Evolutionary conservation across 2,113 vertebrate species (phyloP), one percentile per base, ranked within the genome.

Genomic region (Cettia cetti): DNA sequence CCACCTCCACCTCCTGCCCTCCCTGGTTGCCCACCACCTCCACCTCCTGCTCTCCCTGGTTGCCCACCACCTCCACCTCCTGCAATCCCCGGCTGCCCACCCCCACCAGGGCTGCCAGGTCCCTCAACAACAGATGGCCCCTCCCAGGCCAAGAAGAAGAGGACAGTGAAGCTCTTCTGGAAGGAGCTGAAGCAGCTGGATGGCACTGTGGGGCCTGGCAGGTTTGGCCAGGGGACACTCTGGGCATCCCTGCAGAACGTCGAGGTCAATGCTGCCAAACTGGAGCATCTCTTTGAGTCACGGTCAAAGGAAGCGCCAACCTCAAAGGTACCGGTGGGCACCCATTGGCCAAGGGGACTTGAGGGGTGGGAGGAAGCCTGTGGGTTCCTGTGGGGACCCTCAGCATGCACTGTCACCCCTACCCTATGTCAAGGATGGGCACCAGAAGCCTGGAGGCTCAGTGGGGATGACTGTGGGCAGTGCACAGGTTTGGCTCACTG

Each of bases 101-200:
- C 95, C 1, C 97, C 96, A 1, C 97, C 94, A 10, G 87, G 94
- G 63, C 89, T 65, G 45, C 66, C 77, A 85, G 30, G 63, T 71
- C 50, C 19, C 49, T 93, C 94, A 52, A 47, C 82, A 26, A 95
- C 47, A 6, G 86, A 95, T 5, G 94, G 97, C 59, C 70, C 79
- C 27, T 91, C 82, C 17, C 96, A 97, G 30, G 90, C 95, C 56
- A 98, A 97, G 88, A 99, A 99, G 97, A 98, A 98, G 87, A 99
- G 99, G 96, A 99, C 99, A 1, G 98, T 99, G 82, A 99, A 99
- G 96, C 97, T 99, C 92, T 99, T 99, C 97, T 99, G 99, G 99
- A 98, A 98, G 91, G 99, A 99, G 97, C 97, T 99, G 66, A 99
- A 99, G 86, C 98, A 98, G 91, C 70, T 98, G 0, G 98, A 98